phyloP scores from a whole-genome alignment of 2,888 invertebrate genomes.

The Fragum sueziense region DNA sequence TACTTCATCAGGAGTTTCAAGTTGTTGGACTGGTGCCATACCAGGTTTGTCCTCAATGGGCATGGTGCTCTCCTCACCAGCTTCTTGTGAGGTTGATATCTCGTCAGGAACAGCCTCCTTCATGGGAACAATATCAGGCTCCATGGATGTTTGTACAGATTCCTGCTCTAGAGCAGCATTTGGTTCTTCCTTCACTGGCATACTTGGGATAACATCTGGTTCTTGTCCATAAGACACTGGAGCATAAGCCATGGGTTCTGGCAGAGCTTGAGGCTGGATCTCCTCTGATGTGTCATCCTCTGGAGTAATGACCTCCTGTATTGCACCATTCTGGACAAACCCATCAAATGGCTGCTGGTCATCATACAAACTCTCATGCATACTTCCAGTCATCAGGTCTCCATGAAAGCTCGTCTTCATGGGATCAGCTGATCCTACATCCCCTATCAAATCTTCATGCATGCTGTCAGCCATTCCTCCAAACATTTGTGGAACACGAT shows the following conservation, averaged over 20 bases:
- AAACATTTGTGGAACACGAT: conserved; percentile 50
- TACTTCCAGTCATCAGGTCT: conserved; percentile 58
- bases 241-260: conserved; percentile 73
- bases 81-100: conserved; percentile 21
- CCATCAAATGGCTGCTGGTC: conserved; percentile 47
- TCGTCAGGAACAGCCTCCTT: conserved; percentile 47
- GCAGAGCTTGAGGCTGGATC: conserved; percentile 73
- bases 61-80: conserved; percentile 51
- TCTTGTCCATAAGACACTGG: conserved; percentile 63
- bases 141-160: conserved; percentile 30
- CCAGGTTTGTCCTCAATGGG: conserved; percentile 30
- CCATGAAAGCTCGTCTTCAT: conserved; percentile 48
- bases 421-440: conserved; percentile 35
- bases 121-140: conserved; percentile 53
- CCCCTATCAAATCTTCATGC: conserved; percentile 51
- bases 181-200: conserved; percentile 51
- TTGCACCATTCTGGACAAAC: conserved; percentile 31
- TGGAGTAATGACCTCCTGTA: conserved; percentile 56
- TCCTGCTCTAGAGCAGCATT: conserved; percentile 23
- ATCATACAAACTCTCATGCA: conserved; percentile 55
- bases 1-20: conserved; percentile 47
- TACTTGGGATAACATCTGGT: conserved; percentile 64
- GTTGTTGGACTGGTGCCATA: background rate
- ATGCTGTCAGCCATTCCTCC: conserved; percentile 59
- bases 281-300: conserved; percentile 67